phyloP scores from a whole-genome alignment of 2,888 invertebrate species.

The Cephus nigrinus region DNA sequence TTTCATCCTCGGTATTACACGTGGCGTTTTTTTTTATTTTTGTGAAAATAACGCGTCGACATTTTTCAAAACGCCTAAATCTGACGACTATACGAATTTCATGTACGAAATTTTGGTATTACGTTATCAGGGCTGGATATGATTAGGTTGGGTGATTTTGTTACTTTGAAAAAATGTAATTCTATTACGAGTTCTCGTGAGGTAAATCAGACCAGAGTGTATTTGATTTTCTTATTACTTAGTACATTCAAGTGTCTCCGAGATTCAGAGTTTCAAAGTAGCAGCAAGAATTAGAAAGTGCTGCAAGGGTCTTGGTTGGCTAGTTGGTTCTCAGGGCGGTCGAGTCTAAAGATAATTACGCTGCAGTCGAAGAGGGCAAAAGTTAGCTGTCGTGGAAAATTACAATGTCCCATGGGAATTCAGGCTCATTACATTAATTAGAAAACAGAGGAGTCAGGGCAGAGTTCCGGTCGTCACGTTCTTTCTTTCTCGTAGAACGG shows the following conservation, averaged over 20 bases:
- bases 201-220: not conserved
- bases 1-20: not conserved
- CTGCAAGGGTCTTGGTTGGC: not conserved
- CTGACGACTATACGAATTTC: not conserved
- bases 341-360: not conserved
- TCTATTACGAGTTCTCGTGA: not conserved
- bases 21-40: not conserved
- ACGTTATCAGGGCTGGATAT: too few relatives aligned
- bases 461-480: not conserved
- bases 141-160: not conserved
- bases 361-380: not conserved
- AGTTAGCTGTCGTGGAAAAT: constrained; percentile 10
- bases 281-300: not conserved
- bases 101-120: too few relatives aligned
- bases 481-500: not conserved
- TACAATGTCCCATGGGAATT: constrained; percentile 28
- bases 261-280: not conserved
- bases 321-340: not conserved
- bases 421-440: constrained; percentile 33
- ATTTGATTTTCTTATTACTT: not conserved
- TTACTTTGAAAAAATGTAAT: not conserved
- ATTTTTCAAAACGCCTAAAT: not conserved
- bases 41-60: not conserved
- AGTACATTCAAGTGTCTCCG: not conserved
- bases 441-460: constrained; percentile 27